Evolutionary conservation across 1,140 invertebrate species (phyloP).

Genomic region (Atta cephalotes): DNA sequence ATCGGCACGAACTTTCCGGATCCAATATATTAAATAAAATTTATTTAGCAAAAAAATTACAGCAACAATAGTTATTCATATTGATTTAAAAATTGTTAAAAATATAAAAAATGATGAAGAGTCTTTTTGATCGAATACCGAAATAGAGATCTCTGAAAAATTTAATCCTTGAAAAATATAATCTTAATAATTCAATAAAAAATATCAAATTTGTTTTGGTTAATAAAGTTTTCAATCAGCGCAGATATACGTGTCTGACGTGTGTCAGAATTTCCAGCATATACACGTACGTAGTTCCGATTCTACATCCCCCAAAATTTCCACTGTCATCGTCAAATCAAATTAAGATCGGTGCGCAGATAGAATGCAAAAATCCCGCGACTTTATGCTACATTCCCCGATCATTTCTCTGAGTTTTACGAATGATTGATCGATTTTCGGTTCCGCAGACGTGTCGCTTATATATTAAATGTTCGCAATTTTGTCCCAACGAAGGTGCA

Average conservation of each 20-base stretch:
- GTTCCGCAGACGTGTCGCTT: not conserved
- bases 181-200: not conserved
- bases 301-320: not conserved
- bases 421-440: not conserved
- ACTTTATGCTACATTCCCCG: not conserved
- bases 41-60: not conserved
- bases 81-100: not conserved
- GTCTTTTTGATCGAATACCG: not conserved
- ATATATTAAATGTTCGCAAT: not conserved
- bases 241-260: not conserved
- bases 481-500: not conserved
- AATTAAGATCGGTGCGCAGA: not conserved
- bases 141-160: not conserved
- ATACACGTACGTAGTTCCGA: not conserved
- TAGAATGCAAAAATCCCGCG: not conserved
- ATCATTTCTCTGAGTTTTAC: not conserved
- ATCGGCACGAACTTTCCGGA: no score
- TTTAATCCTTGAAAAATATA: not conserved
- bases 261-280: not conserved
- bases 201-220: not conserved
- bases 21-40: not conserved
- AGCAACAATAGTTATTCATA: not conserved
- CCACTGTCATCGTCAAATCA: not conserved
- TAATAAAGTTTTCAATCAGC: slow-evolving; percentile 23
- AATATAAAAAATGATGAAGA: not conserved